Evolutionary conservation across 2,888 invertebrate genomes (phyloP), one percentile per base, ranked within the genome.

Genomic region (Calephelis perditalis): DNA sequence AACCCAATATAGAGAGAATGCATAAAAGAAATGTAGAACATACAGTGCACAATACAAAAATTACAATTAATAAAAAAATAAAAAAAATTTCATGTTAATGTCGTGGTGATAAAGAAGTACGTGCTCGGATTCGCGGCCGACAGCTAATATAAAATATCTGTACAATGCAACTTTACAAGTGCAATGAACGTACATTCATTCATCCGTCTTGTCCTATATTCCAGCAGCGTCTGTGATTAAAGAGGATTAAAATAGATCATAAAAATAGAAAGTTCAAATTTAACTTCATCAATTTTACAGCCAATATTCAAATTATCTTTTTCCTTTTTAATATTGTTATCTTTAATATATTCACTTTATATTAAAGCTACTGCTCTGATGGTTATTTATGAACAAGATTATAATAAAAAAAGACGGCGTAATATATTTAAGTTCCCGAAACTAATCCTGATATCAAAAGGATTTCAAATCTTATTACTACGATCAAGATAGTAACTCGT

Each of bases 251-350:
- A 52, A 52, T 52, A 52, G 52, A 52, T 52, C 35, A 52, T 52
- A 52, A 52, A 52, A 52, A 35, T 52, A 52, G 52, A 52, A 52
- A 52, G 52, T 52, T 52, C 52, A 10, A 26, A 52, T 52, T 26
- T 35, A 52, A 35, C 35, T 52, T 52, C 52, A 52, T 26, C 26
- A 52, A 52, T 52, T 52, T 52, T 52, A 52, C 52, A 26, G 26
- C 52, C 52, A 52, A 52, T 52, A 26, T 52, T 52, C 26, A 52
- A 52, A 35, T 52, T 35, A 15, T 11, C 15, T 26, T 52, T 52
- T 10, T 52, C 11, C 6, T 26, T 15, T 35, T 52, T 11, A 26
- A 52, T 52, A 52, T 52, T 52, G 40, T 40, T 40, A 26, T 52
- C 11, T 10, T 9, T 52, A 52, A 52, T 26, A 35, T 52, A 52